These are phyloP conservation scores for Cheilinus undulatus DNA, from an alignment of 2,113 vertebrate species.

Conservation along the genomic window DNA sequence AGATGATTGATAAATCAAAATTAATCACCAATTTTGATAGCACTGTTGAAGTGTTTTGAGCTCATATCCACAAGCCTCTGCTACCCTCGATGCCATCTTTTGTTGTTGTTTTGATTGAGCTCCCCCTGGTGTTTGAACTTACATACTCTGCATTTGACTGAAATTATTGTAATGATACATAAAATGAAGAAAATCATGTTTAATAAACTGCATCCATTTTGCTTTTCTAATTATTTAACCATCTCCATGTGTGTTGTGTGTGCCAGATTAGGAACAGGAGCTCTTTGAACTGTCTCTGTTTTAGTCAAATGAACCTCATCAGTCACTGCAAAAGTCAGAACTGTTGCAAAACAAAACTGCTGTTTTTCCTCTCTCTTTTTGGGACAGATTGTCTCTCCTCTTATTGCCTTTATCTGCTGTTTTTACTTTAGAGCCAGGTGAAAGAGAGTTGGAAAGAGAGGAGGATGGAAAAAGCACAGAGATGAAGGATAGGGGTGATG, in stretches of 20 bases:
- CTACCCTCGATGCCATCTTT: too few relatives aligned
- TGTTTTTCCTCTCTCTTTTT: slow-evolving; percentile 60
- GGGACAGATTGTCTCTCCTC: slow-evolving; percentile 28
- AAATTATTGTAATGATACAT: neutral
- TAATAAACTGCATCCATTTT: neutral
- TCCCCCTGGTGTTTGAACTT: too few relatives aligned
- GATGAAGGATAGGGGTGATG: neutral
- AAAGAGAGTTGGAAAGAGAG: neutral
- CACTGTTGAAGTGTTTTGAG: too few relatives aligned
- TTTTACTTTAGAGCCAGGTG: slow-evolving; percentile 38
- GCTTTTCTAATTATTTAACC: neutral
- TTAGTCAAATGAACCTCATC: slow-evolving; percentile 53
- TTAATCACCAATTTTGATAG: too few relatives aligned
- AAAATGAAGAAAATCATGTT: neutral
- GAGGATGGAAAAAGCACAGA: neutral
- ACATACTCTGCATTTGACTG: too few relatives aligned
- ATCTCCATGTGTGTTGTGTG: neutral
- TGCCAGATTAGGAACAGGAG: slow-evolving; percentile 20
- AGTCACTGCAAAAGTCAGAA: slow-evolving; percentile 39
- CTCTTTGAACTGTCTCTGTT: slow-evolving; percentile 33
- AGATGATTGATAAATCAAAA: too few relatives aligned
- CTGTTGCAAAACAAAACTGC: slow-evolving; percentile 62
- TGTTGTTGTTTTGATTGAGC: too few relatives aligned
- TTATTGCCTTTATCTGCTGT: slow-evolving; percentile 4
- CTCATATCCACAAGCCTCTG: too few relatives aligned